A percentile compares a stretch with the other conserved stretches of the same genome.
Evolutionary conservation across 2,113 vertebrate genomes (phyloP).

Genomic region (Daubentonia madagascariensis): DNA sequence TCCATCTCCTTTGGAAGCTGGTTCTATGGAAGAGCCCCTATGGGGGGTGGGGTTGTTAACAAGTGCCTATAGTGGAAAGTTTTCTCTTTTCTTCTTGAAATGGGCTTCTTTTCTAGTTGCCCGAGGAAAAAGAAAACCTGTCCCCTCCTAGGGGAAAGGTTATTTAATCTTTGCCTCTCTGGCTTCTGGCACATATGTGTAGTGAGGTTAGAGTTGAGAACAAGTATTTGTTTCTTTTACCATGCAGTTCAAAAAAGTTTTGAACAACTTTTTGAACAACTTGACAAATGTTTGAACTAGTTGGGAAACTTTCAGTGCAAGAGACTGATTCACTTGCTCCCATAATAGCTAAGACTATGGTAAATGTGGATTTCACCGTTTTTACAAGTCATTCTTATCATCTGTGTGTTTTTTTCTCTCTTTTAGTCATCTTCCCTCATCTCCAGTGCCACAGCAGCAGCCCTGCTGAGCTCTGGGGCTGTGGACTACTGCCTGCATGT

Average conservation of each 20-base stretch:
- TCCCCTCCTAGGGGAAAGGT: slow-evolving; percentile 19
- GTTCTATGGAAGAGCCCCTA: slow-evolving; percentile 69
- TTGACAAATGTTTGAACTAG: slow-evolving; percentile 57
- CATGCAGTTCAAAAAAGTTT: slow-evolving; percentile 76
- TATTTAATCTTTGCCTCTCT: slow-evolving; percentile 70
- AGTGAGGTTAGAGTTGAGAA: slow-evolving; percentile 78
- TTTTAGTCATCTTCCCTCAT: slow-evolving; percentile 95
- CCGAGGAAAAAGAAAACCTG: slow-evolving; percentile 71
- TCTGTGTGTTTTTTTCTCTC: background rate
- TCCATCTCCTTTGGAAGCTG: slow-evolving; percentile 69
- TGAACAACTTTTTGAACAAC: background rate
- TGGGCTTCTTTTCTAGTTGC: background rate
- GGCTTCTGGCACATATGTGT: slow-evolving; percentile 77
- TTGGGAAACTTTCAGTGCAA: background rate
- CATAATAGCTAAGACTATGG: fast-evolving
- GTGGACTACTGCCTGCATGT: slow-evolving; percentile 98
- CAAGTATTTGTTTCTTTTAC: slow-evolving; percentile 75
- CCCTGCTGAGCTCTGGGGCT: slow-evolving; percentile 94
- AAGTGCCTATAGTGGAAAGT: slow-evolving; percentile 44
- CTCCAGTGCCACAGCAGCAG: slow-evolving; percentile 97
- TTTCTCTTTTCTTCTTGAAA: slow-evolving; percentile 55
- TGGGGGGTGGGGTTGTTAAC: slow-evolving; percentile 62
- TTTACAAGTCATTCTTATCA: background rate
- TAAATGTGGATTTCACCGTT: background rate
- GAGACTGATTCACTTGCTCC: background rate